Percentiles rank a stretch among this genome's conserved stretches.
phyloP scores from a whole-genome alignment of 2,797 vertebrate genomes.

The Paramormyrops hopkinsi region DNA sequence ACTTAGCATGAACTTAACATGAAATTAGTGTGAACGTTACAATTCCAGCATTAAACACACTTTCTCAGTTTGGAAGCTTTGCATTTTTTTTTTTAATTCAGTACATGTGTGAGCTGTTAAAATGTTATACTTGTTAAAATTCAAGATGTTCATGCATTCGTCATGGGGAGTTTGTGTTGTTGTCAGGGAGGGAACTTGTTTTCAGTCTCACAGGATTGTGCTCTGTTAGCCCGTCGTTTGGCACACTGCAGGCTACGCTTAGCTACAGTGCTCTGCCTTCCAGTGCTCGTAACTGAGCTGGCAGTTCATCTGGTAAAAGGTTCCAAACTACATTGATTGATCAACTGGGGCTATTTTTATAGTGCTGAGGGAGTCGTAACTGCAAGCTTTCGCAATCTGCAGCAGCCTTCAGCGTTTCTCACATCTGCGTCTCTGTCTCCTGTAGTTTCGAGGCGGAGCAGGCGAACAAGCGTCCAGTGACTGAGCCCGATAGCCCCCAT shows the following conservation, averaged over 20 bases:
- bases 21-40: background rate
- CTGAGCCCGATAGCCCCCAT: background rate
- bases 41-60: background rate
- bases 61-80: background rate
- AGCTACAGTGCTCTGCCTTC: background rate
- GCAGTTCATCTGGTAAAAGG: background rate
- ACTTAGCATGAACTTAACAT: background rate
- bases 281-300: background rate
- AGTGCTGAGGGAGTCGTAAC: background rate
- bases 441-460: background rate
- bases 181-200: background rate
- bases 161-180: background rate
- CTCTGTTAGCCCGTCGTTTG: background rate
- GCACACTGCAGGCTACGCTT: background rate
- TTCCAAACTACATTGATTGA: background rate
- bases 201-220: background rate
- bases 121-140: background rate
- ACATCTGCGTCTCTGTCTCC: constrained; percentile 9
- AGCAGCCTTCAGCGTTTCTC: background rate
- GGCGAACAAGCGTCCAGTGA: background rate
- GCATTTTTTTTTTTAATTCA: background rate
- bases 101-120: background rate
- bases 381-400: background rate
- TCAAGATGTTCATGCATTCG: background rate
- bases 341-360: background rate